Conservation (phyloP, 1,140 invertebrate species). For the Lordiphosa mommai region DNA sequence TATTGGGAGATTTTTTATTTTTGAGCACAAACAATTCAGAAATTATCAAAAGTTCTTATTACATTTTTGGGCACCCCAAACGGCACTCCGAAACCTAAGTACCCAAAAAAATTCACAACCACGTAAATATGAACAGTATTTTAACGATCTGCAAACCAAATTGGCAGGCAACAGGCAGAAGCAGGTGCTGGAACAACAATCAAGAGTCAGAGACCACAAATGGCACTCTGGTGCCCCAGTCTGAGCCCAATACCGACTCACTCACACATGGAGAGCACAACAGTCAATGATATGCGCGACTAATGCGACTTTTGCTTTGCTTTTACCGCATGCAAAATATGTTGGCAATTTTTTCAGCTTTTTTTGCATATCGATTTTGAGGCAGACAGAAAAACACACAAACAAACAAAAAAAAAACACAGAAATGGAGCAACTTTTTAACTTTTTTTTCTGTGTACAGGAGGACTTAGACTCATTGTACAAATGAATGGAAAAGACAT, state of each 20-base stretch:
- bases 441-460: conserved; percentile 29
- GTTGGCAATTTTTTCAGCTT: conserved; percentile 31
- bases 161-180: conserved; percentile 20
- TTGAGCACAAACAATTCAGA: no score
- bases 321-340: conserved; percentile 63
- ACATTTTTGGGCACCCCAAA: no score
- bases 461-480: conserved; percentile 38
- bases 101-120: neutral
- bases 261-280: conserved; percentile 8
- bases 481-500: conserved; percentile 65
- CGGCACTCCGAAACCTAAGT: neutral
- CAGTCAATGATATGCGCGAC: conserved; percentile 57
- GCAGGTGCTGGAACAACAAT: conserved; percentile 58
- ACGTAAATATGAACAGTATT: conserved; percentile 15
- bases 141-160: conserved; percentile 38
- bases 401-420: conserved; percentile 34
- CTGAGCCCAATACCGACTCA: conserved; percentile 23
- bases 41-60: no score
- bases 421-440: conserved; percentile 65
- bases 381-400: conserved; percentile 8
- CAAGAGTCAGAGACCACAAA: conserved; percentile 31
- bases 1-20: no score
- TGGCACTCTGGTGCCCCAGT: conserved; percentile 29
- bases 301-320: conserved; percentile 57
- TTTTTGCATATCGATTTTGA: conserved; percentile 64